Evolutionary conservation across 2,113 vertebrate species (phyloP), one percentile per base, ranked within the genome.

Genomic region (Ochotona curzoniae): DNA sequence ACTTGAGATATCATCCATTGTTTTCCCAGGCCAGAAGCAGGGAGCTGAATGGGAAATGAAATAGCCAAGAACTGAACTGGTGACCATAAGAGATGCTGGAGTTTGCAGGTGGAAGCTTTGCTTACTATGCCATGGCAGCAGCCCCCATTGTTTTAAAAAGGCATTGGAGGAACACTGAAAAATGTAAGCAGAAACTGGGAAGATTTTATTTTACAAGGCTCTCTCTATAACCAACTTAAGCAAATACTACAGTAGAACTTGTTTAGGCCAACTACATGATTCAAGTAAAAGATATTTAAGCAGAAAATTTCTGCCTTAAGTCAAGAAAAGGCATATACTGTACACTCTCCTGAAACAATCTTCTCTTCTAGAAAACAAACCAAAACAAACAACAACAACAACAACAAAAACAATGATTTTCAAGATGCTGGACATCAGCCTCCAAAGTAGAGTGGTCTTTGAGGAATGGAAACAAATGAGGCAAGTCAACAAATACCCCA

Each of bases 201-300:
- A 89, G 51, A 38, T 60, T 74, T 85, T 90, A 86, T 51, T 90
- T 90, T 60, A 86, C 57, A 90, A 94, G 80, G 28, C 85, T 32
- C 26, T 71, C 44, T 88, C 57, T 73, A 38, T 47, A 84, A 89
- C 47, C 51, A 88, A 15, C 1, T 79, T 14, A 73, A 79, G 25
- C 35, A 57, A 2, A 92, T 38, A 83, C 20, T 32, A 17, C 28
- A 88, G 47, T 7, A 79, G 13, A 79, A 38, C 26, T 63, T 85
- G 49, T 30, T 21, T 69, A n/a, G 23, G n/a, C 61, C 67, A 92
- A 74, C 63, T 60, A 80, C 15, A 66, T 15, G 80, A 25, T 89
- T 60, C 49, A 94, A 49, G 73, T 73, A 92, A 84, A 95, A 92
- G 66, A 81, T 89, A 38, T 80, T 89, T 85, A 89, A 86, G n/a